Percentiles rank a stretch among this genome's conserved stretches.
phyloP scores from a whole-genome alignment of 1,140 invertebrate species.

The Palaemon carinicauda region DNA sequence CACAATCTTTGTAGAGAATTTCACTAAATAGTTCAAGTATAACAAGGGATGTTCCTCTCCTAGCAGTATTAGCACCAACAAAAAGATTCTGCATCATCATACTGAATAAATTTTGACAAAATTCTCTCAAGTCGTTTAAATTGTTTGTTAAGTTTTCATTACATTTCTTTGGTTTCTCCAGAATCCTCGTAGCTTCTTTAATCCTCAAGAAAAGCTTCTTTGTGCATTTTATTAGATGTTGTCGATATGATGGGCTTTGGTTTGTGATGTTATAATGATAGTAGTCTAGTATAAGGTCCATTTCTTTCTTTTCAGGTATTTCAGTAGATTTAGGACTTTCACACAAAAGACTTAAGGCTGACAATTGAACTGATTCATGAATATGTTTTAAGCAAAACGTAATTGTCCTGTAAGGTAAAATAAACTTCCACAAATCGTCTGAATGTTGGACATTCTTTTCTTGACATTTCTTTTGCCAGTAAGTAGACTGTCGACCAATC shows the following conservation, averaged over 20 bases:
- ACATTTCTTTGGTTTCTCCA: slow-evolving; percentile 50
- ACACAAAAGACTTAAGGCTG: slow-evolving; percentile 75
- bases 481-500: slow-evolving; percentile 45
- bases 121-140: not conserved
- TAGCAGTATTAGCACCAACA: slow-evolving; percentile 75
- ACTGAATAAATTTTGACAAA: slow-evolving; percentile 47
- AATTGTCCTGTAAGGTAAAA: slow-evolving; percentile 49
- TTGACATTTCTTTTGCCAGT: slow-evolving; percentile 23
- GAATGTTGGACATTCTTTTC: not conserved
- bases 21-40: slow-evolving; percentile 65
- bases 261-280: slow-evolving; percentile 76
- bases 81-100: slow-evolving; percentile 67
- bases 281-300: slow-evolving; percentile 75
- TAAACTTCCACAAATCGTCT: slow-evolving; percentile 37
- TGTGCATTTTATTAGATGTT: slow-evolving; percentile 65
- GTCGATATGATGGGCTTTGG: slow-evolving; percentile 72
- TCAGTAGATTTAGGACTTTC: slow-evolving; percentile 81
- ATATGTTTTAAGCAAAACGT: slow-evolving; percentile 35
- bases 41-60: slow-evolving; percentile 73
- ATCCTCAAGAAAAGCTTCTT: slow-evolving; percentile 67
- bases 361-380: slow-evolving; percentile 65
- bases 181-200: slow-evolving; percentile 62
- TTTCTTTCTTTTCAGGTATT: slow-evolving; percentile 70
- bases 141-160: not conserved
- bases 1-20: slow-evolving; percentile 46